These are phyloP conservation scores for Rafetus swinhoei DNA, from an alignment of 2,113 vertebrate genomes.

Conservation along the genomic window DNA sequence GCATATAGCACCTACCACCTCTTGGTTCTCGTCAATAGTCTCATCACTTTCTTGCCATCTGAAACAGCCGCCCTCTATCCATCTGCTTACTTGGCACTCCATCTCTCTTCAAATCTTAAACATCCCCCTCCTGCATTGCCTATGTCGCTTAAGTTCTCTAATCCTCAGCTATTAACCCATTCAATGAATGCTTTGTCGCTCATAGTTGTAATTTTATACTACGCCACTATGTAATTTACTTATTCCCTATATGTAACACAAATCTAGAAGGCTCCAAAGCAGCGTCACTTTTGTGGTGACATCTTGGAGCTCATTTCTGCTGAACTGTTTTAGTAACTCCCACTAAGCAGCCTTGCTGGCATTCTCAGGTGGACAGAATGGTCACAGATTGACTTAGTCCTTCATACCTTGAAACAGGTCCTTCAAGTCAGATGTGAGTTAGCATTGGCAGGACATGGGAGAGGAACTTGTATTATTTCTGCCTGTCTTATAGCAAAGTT, in stretches of 20 bases:
- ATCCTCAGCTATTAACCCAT: neutral
- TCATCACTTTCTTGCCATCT: neutral
- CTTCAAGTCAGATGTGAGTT: neutral
- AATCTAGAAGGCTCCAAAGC: neutral
- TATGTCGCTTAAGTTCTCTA: neutral
- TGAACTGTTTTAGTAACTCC: neutral
- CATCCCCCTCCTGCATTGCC: neutral
- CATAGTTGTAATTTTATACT: neutral
- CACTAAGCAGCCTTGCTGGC: too few relatives aligned
- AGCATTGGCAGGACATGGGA: neutral
- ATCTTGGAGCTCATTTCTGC: neutral
- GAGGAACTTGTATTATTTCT: neutral
- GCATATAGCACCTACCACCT: neutral
- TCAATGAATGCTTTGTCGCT: neutral
- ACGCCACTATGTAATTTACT: neutral
- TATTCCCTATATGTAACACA: neutral
- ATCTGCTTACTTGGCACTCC: neutral
- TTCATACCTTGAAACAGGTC: neutral
- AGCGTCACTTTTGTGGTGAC: neutral
- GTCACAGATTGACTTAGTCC: neutral
- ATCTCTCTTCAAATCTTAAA: neutral
- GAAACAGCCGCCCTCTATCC: neutral
- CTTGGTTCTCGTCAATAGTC: neutral
- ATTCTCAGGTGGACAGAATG: neutral
- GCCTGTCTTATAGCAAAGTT: neutral